Base-by-base conservation (phyloP, 2,888 invertebrate species). In the Molorchus minor region DNA sequence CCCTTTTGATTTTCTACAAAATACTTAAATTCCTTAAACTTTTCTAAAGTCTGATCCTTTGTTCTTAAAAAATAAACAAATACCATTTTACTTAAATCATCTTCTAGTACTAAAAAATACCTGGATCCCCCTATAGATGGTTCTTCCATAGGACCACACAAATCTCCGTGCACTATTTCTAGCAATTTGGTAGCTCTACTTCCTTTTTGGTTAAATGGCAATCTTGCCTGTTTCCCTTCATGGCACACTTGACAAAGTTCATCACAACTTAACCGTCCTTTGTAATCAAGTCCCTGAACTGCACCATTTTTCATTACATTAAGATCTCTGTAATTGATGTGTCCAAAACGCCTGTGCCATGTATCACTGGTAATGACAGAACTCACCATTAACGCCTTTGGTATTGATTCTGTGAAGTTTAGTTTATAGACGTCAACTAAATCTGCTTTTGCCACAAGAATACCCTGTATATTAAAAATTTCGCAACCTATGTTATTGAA, bases 1-100 rank as follows among this genome's bases (percentile, higher is more conserved):
- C 56, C 52, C 33, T 20, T 62, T 58, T 76, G 72, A 47, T 72
- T 75, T 63, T 73, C 75, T 15, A 71, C 72, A 33, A 69, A 13
- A 17, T 8, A 36, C 19, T 25, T 33, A 38, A 17, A 38, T 12
- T 36, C 20, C 36, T 35, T 25, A 4, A 12, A 35, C 5, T 17
- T 20, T 20, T 12, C 12, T 36, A 25, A 8, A 25, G 25, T 8
- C 8, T 25, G 25, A 8, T 25, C 8, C 25, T 25, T 25, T 5
- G 3, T 3, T 8, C 8, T 36, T 21, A 38, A 33, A 49, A 38
- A 49, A 49, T 38, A 25, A 49, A 20, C 36, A 25, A 21, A 25
- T 25, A 8, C 8, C 25, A 25, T 25, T 25, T 8, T 25, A 25
- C 8, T 25, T 5, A 25, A 25, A 25, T 25, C 3, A 8, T 25